Conservation (phyloP, 2,888 invertebrate genomes). For the Plemyria rubiginata region DNA sequence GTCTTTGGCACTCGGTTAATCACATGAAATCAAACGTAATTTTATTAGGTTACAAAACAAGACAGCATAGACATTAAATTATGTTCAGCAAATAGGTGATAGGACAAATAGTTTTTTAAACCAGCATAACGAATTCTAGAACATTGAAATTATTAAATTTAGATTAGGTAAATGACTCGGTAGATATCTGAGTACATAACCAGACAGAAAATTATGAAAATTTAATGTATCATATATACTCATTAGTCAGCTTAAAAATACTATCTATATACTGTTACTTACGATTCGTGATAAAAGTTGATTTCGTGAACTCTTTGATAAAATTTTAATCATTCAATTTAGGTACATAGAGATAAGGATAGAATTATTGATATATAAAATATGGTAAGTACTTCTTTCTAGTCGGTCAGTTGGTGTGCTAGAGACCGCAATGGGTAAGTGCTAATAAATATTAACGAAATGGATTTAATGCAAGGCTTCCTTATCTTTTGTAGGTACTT, state of each 20-base stretch:
- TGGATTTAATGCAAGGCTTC: neutral
- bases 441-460: neutral
- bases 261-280: constrained; percentile 19
- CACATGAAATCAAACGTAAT: too few species aligned
- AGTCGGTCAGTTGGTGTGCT: constrained; percentile 61
- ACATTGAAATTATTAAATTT: too few species aligned
- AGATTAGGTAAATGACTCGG: neutral
- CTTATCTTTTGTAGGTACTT: too few species aligned
- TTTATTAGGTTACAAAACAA: too few species aligned
- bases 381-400: constrained; percentile 49
- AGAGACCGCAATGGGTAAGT: constrained; percentile 69
- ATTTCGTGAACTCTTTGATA: constrained; percentile 53
- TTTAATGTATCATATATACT: neutral
- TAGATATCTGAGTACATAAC: neutral
- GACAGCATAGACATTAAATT: too few species aligned
- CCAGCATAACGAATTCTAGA: too few species aligned
- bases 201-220: neutral
- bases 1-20: too few species aligned
- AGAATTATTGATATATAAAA: constrained; percentile 60
- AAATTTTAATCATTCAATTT: constrained; percentile 36
- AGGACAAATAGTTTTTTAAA: too few species aligned
- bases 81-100: too few species aligned
- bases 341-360: constrained; percentile 51
- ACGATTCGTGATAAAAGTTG: constrained; percentile 38
- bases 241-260: constrained; percentile 9